phyloP scores from a whole-genome alignment of 2,113 vertebrate genomes.

The Atherinomorus stipes region DNA sequence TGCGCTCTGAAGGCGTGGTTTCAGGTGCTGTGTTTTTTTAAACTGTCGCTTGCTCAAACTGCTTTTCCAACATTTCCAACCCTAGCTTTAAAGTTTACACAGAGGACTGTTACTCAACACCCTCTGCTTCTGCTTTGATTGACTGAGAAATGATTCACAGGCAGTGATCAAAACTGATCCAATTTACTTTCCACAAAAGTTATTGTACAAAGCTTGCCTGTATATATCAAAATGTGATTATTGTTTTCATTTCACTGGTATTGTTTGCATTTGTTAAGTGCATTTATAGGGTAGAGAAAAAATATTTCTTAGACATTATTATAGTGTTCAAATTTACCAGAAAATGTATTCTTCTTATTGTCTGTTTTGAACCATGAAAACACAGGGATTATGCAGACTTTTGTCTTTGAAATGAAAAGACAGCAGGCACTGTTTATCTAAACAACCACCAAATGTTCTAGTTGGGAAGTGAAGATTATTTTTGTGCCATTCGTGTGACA shows the following conservation, averaged over 20 bases:
- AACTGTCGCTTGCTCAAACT: too few relatives aligned
- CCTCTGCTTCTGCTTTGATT: too few relatives aligned
- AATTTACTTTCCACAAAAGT: too few relatives aligned
- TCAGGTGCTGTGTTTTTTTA: too few relatives aligned
- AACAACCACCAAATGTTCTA: neutral
- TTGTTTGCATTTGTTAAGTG: neutral
- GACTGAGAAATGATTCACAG: too few relatives aligned
- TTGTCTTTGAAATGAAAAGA: neutral
- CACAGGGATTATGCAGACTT: neutral
- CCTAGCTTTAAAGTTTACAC: neutral
- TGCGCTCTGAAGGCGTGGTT: too few relatives aligned
- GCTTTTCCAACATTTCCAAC: too few relatives aligned
- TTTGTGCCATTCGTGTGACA: neutral
- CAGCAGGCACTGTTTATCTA: neutral
- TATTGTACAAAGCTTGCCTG: neutral
- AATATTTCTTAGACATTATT: neutral
- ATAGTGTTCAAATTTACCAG: neutral
- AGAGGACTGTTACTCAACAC: too few relatives aligned
- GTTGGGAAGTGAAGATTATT: conserved; percentile 1
- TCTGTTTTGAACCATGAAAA: too few relatives aligned
- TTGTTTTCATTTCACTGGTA: neutral
- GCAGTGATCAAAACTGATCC: too few relatives aligned
- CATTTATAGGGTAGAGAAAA: neutral
- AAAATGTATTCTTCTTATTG: neutral
- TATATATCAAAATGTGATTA: neutral